A percentile compares a stretch with the other conserved stretches of the same genome.
phyloP scores from a whole-genome alignment of 2,888 invertebrate genomes.

The Archips crataeganus region DNA sequence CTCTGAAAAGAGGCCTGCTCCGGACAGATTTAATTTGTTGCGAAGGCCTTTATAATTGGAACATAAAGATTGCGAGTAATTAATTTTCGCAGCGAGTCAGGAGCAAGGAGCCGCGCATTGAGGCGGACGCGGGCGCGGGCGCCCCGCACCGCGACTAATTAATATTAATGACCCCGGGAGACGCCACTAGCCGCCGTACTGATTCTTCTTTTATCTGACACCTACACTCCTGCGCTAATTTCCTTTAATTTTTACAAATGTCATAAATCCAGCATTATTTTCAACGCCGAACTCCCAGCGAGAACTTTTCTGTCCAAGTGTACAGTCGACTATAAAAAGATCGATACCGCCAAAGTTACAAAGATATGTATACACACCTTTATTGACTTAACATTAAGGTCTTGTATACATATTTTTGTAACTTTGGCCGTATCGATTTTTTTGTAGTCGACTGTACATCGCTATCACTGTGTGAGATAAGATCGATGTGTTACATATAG shows the following conservation, averaged over 20 bases:
- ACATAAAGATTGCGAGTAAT: slow-evolving; percentile 86
- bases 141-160: slow-evolving; percentile 79
- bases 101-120: slow-evolving; percentile 83
- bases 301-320: background rate
- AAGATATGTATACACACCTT: no score
- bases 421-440: no score
- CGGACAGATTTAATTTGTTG: slow-evolving; percentile 86
- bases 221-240: slow-evolving; percentile 59
- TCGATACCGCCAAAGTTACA: no score
- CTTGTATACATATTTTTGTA: no score
- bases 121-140: slow-evolving; percentile 67
- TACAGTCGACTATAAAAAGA: no score
- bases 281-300: background rate
- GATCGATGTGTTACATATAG: slow-evolving; percentile 30
- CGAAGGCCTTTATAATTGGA: slow-evolving; percentile 86
- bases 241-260: slow-evolving; percentile 55
- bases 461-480: background rate
- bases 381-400: no score
- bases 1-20: slow-evolving; percentile 84
- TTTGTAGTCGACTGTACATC: no score
- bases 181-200: slow-evolving; percentile 55
- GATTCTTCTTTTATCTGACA: slow-evolving; percentile 69
- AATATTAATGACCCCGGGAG: slow-evolving; percentile 83
- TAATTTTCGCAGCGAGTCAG: slow-evolving; percentile 86
- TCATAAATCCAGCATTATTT: slow-evolving; percentile 45